Conservation (phyloP, 2,113 vertebrate species). For the Ellobius talpinus region DNA sequence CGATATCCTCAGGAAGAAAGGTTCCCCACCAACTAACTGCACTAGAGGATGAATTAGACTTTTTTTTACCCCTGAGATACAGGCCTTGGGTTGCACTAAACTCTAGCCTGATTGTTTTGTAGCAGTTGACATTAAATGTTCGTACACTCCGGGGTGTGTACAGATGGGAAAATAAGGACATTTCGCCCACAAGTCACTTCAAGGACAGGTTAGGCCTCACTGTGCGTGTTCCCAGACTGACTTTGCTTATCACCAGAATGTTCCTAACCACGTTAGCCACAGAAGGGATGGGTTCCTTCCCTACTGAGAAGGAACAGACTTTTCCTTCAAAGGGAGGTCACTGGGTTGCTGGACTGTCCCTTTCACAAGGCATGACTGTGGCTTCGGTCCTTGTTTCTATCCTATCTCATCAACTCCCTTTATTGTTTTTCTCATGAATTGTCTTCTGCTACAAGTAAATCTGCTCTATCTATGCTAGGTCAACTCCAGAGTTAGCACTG, state of each 20-base stretch:
- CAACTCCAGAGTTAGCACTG: neutral
- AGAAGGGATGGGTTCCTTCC: neutral
- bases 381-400: no score
- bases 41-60: neutral
- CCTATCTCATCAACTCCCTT: neutral
- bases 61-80: neutral
- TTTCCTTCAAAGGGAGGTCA: neutral
- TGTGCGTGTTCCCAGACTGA: no score
- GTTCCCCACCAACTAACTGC: neutral
- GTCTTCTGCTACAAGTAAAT: neutral
- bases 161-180: neutral
- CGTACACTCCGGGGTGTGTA: neutral
- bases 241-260: neutral
- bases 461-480: neutral
- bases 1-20: neutral
- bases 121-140: neutral
- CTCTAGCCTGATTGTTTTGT: neutral
- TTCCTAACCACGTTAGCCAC: neutral
- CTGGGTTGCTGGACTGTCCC: neutral
- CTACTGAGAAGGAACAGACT: neutral
- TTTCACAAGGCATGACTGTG: neutral
- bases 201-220: neutral
- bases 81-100: neutral
- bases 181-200: neutral
- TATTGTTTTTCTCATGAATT: neutral